Percentiles rank a stretch among this genome's conserved stretches.
phyloP scores from a whole-genome alignment of 2,888 invertebrate genomes.

The Leptinotarsa juncta region DNA sequence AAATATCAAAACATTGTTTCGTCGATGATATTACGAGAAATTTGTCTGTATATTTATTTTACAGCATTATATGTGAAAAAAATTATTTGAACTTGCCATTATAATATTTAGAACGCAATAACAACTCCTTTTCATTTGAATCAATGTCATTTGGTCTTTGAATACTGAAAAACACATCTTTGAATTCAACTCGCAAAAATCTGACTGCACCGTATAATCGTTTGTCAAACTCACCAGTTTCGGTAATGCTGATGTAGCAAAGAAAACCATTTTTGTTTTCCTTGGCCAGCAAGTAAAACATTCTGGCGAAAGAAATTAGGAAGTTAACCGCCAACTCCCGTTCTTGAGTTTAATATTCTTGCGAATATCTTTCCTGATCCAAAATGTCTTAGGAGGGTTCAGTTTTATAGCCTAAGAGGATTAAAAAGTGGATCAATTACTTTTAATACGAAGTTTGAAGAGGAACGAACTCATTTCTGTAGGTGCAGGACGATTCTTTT shows the following conservation, averaged over 20 bases:
- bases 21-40: no score
- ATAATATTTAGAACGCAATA: neutral
- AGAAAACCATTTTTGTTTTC: constrained; percentile 31
- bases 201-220: no score
- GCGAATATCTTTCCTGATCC: constrained; percentile 44
- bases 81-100: no score
- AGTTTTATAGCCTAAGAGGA: constrained; percentile 47
- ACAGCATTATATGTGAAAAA: no score
- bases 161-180: constrained; percentile 2
- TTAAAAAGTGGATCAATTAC: constrained; percentile 52
- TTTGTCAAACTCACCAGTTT: constrained; percentile 16
- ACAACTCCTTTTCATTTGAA: neutral
- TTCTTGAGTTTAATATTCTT: constrained; percentile 51
- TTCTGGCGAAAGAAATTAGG: constrained; percentile 52
- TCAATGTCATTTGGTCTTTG: no score
- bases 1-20: no score
- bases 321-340: constrained; percentile 52
- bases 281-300: constrained; percentile 38
- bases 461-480: constrained; percentile 25
- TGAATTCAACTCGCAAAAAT: neutral
- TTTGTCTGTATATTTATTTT: no score
- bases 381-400: constrained; percentile 46
- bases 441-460: constrained; percentile 33
- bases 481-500: neutral
- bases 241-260: constrained; percentile 25